Evolutionary conservation across 2,888 invertebrate species (phyloP), one percentile per base, ranked within the genome.

Genomic region (Meteorus colon): DNA sequence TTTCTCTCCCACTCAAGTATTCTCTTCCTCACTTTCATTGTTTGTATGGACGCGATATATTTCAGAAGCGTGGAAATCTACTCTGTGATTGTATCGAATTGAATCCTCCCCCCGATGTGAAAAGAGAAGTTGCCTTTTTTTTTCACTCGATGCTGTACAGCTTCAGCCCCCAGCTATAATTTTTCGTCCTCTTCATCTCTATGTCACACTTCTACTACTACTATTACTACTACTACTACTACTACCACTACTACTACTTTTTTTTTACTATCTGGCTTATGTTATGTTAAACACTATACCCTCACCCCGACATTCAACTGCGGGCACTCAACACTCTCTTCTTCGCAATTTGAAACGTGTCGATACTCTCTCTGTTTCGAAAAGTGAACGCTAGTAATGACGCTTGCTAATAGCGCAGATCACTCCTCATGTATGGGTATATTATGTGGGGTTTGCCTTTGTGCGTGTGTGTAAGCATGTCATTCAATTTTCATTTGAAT

Each of bases 31-130:
- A n/a, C n/a, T 8, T 55, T 55, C 55, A 19, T 55, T 76, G 59
- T 77, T 75, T 59, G 77, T 77, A 80, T 72, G 79, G 78, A 80
- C 80, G 81, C 83, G 82, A 85, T 84, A 82, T 83, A 84, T 85
- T 81, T 81, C 79, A 75, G 65, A 79, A 83, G 82, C 82, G 84
- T 82, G 82, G 84, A 85, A 84, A 85, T 84, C 83, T 82, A 83
- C 81, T 85, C 82, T 74, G 79, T 83, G 83, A 85, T 85, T 84
- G 83, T 83, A 84, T 84, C 84, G 85, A 84, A 85, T 85, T 83
- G 83, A 84, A 84, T 84, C 84, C 80, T 81, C 79, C n/a, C 6
- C n/a, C 6, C n/a, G 48, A n/a, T 48, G 16, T 48, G 48, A n/a
- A 48, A 70, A 77, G 76, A 81, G 82, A 82, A 81, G 79, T 65